phyloP scores from a whole-genome alignment of 1,140 invertebrate genomes.

The Coelopa frigida region DNA sequence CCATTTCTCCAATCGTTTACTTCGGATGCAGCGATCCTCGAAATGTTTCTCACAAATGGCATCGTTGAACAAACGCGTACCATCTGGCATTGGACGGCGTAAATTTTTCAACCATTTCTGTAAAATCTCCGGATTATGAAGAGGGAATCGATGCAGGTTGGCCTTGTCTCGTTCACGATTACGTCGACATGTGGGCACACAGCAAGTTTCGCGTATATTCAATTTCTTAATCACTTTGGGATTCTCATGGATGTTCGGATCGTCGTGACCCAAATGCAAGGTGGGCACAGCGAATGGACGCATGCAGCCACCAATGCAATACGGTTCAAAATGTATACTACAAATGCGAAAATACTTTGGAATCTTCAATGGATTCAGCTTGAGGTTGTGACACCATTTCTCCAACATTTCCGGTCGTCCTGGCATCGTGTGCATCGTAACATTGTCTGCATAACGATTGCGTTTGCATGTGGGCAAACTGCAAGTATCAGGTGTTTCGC shows the following conservation, averaged over 20 bases:
- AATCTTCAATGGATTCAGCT: constrained; percentile 33
- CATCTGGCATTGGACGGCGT: constrained; percentile 32
- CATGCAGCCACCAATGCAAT: constrained; percentile 42
- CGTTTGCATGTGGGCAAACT: constrained; percentile 37
- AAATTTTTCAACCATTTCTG: constrained; percentile 39
- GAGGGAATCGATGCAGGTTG: constrained; percentile 39
- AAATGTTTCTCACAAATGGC: constrained; percentile 40
- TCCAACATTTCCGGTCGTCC: constrained; percentile 35
- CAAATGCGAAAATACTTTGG: constrained; percentile 40
- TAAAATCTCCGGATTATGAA: constrained; percentile 28
- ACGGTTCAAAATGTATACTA: constrained; percentile 35
- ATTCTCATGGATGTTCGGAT: constrained; percentile 35
- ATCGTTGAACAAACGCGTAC: constrained; percentile 36
- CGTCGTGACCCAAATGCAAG: constrained; percentile 32
- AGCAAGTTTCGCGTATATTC: constrained; percentile 38
- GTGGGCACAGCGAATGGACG: constrained; percentile 40
- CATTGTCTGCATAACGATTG: constrained; percentile 38
- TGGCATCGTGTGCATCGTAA: constrained; percentile 41
- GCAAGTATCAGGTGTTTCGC: constrained; percentile 31
- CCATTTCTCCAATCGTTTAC: constrained; percentile 39
- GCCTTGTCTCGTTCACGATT: constrained; percentile 38
- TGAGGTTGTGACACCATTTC: constrained; percentile 40
- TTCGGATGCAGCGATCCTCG: constrained; percentile 36
- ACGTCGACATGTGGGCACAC: constrained; percentile 33
- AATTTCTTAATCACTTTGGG: constrained; percentile 41